Evolutionary conservation across 2,113 vertebrate species (phyloP).

Genomic region (Ivindomyrus marchei): DNA sequence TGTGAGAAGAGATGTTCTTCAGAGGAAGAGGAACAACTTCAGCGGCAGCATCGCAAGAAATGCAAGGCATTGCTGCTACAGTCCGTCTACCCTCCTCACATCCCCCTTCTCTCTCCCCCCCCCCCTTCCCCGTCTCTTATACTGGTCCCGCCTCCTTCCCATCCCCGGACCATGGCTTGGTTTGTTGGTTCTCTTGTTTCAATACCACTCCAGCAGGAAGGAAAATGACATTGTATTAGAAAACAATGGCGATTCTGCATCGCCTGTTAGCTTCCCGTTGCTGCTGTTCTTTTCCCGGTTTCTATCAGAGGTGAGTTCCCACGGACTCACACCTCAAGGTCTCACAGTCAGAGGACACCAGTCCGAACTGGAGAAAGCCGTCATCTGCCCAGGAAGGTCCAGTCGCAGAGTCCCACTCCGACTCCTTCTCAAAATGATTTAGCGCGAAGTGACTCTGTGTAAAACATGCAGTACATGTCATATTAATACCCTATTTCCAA

Average conservation of each 20-base stretch:
- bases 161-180: conserved; percentile 4
- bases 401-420: background rate
- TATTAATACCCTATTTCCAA: background rate
- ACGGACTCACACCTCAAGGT: background rate
- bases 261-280: conserved; percentile 39
- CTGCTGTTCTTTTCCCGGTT: background rate
- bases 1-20: conserved; percentile 11
- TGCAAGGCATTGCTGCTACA: conserved; percentile 65
- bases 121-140: conserved; percentile 48
- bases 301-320: background rate
- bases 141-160: conserved; percentile 50
- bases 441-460: background rate
- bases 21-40: conserved; percentile 43
- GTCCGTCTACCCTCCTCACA: conserved; percentile 54
- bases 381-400: background rate
- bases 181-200: conserved; percentile 63
- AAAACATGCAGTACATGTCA: background rate
- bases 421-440: background rate
- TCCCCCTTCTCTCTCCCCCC: conserved; percentile 47
- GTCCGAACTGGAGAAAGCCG: background rate
- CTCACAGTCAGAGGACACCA: background rate
- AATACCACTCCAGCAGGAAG: conserved; percentile 69
- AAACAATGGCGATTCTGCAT: conserved; percentile 66
- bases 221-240: conserved; percentile 95
- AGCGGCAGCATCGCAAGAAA: conserved; percentile 58